Evolutionary conservation across 2,888 invertebrate species (phyloP).

Genomic region (Microctonus brassicae): DNA sequence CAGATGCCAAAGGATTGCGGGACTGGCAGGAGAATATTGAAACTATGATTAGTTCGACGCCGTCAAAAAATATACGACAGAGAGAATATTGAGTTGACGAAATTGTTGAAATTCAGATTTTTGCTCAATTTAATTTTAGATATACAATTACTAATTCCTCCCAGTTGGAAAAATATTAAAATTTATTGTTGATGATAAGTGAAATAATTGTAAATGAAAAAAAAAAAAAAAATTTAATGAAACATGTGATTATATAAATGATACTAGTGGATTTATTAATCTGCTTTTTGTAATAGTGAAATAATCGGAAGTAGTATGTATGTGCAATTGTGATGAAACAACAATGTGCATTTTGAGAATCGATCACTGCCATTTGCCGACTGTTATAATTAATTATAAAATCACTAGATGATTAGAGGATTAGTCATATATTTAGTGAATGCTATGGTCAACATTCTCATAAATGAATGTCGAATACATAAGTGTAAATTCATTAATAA

Average conservation of each 20-base stretch:
- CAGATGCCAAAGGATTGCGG: conserved; percentile 50
- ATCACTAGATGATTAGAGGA: too few relatives aligned
- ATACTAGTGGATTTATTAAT: neutral
- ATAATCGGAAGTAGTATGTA: neutral
- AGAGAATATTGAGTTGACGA: conserved; percentile 22
- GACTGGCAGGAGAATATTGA: conserved; percentile 61
- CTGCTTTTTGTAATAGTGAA: neutral
- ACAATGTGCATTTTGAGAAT: neutral
- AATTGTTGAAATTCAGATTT: neutral
- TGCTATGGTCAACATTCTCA: too few relatives aligned
- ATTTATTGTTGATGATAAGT: too few relatives aligned
- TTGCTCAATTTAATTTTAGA: neutral
- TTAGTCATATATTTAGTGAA: too few relatives aligned
- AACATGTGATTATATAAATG: neutral
- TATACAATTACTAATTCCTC: too few relatives aligned
- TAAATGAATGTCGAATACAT: too few relatives aligned
- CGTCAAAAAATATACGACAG: conserved; percentile 56
- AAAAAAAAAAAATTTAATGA: neutral
- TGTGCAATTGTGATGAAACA: neutral
- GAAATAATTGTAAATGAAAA: neutral
- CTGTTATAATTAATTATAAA: too few relatives aligned
- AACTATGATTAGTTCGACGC: conserved; percentile 63
- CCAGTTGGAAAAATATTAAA: too few relatives aligned
- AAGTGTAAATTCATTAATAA: too few relatives aligned
- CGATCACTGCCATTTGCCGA: neutral